phyloP scores from a whole-genome alignment of 2,113 vertebrate genomes.

The Eupsittula cactorum region DNA sequence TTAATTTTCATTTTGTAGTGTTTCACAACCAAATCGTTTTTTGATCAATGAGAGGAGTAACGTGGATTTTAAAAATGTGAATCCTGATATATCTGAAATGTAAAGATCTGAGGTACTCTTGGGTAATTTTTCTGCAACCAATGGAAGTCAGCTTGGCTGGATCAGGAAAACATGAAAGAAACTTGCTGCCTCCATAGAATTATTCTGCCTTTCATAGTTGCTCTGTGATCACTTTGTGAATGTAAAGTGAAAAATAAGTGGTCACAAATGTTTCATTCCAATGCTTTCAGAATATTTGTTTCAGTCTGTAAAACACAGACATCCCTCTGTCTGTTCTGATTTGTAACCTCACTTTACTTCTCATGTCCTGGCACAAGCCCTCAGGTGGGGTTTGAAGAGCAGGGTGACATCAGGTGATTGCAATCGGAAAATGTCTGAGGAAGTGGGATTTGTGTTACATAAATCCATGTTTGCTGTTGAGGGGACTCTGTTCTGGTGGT shows the following conservation, averaged over 20 bases:
- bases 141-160: not conserved
- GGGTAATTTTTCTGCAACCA: not conserved
- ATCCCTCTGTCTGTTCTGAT: accelerated
- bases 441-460: not conserved
- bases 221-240: not conserved
- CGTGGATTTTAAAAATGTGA: not conserved
- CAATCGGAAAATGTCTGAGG: not conserved
- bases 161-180: not conserved
- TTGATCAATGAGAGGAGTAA: not conserved
- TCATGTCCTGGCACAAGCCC: not conserved
- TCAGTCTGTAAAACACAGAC: not conserved
- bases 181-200: not conserved
- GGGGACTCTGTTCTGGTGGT: not conserved
- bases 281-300: not conserved
- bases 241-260: not conserved
- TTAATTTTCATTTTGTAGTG: not conserved
- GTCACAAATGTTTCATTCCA: not conserved
- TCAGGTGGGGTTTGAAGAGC: not conserved
- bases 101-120: not conserved
- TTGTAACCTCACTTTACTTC: not conserved
- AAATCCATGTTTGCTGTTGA: not conserved
- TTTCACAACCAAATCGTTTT: not conserved
- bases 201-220: not conserved
- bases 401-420: not conserved
- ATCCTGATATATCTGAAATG: not conserved